Evolutionary conservation across 1,140 invertebrate genomes (phyloP), one percentile per base, ranked within the genome.

Genomic region (Drosophila tani): DNA sequence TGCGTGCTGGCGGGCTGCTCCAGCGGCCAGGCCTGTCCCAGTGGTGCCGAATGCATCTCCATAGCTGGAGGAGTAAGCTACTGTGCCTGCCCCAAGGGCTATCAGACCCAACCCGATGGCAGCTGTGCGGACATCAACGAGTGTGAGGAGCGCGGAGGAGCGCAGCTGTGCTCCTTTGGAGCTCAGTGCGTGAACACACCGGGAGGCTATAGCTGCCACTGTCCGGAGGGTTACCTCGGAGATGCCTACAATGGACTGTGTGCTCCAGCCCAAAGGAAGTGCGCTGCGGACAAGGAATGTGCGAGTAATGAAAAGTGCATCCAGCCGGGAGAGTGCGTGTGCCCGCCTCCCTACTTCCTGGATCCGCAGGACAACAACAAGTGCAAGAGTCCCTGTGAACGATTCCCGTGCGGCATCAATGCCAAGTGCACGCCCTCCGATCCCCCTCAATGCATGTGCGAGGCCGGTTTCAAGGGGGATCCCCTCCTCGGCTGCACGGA

Each of bases 31-130:
- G 95, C 95, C 75, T 98, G 97, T 92, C 96, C 96, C 1, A 93
- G 94, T 68, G 97, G 97, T 32, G 97, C 97, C 0, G 97, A 98
- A 85, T 98, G 97, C 84, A 96, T 98, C 53, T 95, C 96, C 3
- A 97, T 98, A 58, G 96, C 97, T 8, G 97, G 97, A n/a, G 97
- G 97, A 32, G 96, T 98, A 2, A 98, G 97, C 86, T 98, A 98
- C 85, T 97, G 97, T 87, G 97, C 97, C 40, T 98, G 97, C 92
- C 97, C 97, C 5, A 96, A 96, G 85, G 97, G 97, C 3, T 97
- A 95, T 82, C 94, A 95, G 49, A 96, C 96, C 15, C 94, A 94
- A 67, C 82, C 93, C 3, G 96, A 97, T 82, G 96, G 97, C 24
- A 95, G 95, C 46, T 98, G 97, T 85, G 94, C 96, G 19, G 97